phyloP scores from a whole-genome alignment of 2,888 invertebrate genomes.

The Pachydiplax longipennis region DNA sequence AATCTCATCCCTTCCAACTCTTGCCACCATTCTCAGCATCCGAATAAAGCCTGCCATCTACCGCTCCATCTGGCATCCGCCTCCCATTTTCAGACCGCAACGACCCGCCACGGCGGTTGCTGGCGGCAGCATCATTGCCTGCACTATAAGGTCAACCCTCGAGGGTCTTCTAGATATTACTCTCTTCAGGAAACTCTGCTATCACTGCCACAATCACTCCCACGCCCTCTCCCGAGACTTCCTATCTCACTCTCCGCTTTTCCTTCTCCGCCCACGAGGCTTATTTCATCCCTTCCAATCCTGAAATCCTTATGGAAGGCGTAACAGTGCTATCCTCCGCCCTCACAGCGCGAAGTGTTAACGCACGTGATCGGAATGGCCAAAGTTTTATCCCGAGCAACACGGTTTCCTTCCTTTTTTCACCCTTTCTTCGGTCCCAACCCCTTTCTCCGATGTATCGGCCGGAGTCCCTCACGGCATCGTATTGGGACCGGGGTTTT shows the following conservation, averaged over 20 bases:
- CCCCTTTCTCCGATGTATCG: not conserved
- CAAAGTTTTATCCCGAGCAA: not conserved
- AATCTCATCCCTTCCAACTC: not conserved
- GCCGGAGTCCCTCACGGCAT: slow-evolving; percentile 2
- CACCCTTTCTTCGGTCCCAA: not conserved
- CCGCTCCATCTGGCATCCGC: not conserved
- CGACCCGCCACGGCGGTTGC: not conserved
- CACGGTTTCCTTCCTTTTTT: not conserved
- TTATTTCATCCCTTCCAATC: not conserved
- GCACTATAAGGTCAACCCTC: not conserved
- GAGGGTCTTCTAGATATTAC: not conserved
- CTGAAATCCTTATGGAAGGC: slow-evolving; percentile 10
- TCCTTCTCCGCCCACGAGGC: not conserved
- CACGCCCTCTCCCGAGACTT: not conserved
- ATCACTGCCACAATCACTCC: slow-evolving; percentile 12
- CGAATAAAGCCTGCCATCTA: not conserved
- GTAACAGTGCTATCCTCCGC: not conserved
- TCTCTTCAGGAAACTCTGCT: not conserved
- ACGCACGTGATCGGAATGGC: slow-evolving; percentile 28
- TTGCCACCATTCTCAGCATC: not conserved
- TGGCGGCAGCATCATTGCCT: not conserved
- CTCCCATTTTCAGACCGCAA: not conserved
- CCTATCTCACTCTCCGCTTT: not conserved
- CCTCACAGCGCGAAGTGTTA: slow-evolving; percentile 18
- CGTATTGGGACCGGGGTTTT: not conserved